These are phyloP conservation scores for Bombus confusus DNA, from an alignment of 1,140 invertebrate species.

Conservation along the genomic window DNA sequence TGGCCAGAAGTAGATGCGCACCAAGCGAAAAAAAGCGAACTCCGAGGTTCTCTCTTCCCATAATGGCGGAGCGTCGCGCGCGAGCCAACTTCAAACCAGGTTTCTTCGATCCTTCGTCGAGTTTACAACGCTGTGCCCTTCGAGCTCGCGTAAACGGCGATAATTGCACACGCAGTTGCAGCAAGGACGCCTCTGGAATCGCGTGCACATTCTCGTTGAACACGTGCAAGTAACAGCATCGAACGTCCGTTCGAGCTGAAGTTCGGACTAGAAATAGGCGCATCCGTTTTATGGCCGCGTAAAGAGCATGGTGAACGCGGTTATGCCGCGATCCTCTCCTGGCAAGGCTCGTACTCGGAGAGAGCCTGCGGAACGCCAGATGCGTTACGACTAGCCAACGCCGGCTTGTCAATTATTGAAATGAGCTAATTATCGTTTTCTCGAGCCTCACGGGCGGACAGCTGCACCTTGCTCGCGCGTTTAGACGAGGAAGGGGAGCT, in stretches of 20 bases:
- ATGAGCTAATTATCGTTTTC: conserved; percentile 82
- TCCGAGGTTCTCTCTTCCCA: not conserved
- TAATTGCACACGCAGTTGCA: conserved; percentile 76
- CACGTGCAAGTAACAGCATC: conserved; percentile 36
- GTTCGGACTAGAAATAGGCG: conserved; percentile 61
- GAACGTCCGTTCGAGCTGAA: not conserved
- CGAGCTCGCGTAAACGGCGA: conserved; percentile 73
- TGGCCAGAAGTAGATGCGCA: conserved; percentile 22
- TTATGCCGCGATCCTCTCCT: not conserved
- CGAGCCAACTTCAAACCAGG: conserved; percentile 6
- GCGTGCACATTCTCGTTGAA: conserved; percentile 32
- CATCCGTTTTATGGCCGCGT: conserved; percentile 77
- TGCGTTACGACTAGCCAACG: conserved; percentile 71
- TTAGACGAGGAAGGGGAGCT: not conserved
- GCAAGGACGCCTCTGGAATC: conserved; percentile 53
- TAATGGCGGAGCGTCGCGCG: conserved; percentile 20
- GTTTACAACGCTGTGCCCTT: conserved; percentile 53
- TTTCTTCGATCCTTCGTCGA: conserved; percentile 28
- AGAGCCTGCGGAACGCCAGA: conserved; percentile 70
- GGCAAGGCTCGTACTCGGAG: conserved; percentile 4
- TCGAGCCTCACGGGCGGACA: conserved; percentile 58
- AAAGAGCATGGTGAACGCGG: conserved; percentile 68
- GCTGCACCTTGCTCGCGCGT: conserved; percentile 59
- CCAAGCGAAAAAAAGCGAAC: conserved; percentile 37
- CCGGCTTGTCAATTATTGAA: conserved; percentile 81